phyloP scores from a whole-genome alignment of 2,797 vertebrate genomes.

The Aphelocoma californica region DNA sequence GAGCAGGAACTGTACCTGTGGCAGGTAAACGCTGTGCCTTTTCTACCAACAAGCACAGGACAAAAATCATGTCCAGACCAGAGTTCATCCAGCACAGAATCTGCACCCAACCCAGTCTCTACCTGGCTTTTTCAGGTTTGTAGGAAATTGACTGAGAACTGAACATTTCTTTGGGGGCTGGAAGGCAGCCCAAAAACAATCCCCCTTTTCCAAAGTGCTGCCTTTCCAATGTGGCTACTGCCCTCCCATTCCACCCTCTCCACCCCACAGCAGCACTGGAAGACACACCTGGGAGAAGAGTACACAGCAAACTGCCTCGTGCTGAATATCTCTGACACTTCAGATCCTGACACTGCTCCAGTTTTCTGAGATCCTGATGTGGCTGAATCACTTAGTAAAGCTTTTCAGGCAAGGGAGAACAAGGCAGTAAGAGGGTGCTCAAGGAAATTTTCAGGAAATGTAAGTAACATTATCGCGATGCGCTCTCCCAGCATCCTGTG shows the following conservation, averaged over 20 bases:
- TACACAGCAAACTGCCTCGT: neutral
- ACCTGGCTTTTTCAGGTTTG: neutral
- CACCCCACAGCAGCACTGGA: neutral
- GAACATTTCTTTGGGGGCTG: neutral
- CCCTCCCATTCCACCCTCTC: neutral
- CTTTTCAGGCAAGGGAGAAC: neutral
- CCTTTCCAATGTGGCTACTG: neutral
- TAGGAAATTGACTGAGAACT: neutral
- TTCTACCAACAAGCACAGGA: neutral
- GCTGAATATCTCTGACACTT: neutral
- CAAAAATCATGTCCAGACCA: neutral
- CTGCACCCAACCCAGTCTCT: too few species aligned
- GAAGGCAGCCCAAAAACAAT: neutral
- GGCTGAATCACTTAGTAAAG: neutral
- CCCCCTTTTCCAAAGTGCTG: neutral
- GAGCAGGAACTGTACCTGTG: neutral
- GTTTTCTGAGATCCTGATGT: neutral
- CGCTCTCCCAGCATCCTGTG: neutral
- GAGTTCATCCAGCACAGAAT: neutral
- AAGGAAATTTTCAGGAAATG: neutral
- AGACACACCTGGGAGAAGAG: neutral
- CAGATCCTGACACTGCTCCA: neutral
- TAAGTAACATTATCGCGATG: accelerated
- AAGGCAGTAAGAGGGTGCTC: neutral
- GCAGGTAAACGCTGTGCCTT: neutral